phyloP scores from a whole-genome alignment of 2,888 invertebrate genomes.

The Chalcis sispes region DNA sequence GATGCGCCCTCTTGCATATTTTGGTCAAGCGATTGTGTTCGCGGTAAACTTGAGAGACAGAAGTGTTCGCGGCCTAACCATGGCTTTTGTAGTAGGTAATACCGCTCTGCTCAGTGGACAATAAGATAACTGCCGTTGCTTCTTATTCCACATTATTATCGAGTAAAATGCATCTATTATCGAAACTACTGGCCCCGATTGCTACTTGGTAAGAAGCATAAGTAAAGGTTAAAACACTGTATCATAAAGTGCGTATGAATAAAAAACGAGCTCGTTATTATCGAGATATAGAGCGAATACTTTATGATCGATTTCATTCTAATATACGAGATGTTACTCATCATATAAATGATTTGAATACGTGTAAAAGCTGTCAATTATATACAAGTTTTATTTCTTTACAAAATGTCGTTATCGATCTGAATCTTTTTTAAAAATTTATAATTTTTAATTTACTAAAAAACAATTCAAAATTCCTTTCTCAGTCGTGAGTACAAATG shows the following conservation, averaged over 20 bases:
- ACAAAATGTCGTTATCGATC: no score
- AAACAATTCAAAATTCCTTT: no score
- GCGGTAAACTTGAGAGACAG: neutral
- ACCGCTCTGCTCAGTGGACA: neutral
- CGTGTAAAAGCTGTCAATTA: no score
- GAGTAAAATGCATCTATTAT: neutral
- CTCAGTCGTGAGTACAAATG: no score
- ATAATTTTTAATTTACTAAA: no score
- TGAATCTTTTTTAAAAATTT: no score
- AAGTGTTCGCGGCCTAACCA: neutral
- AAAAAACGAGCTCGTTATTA: neutral
- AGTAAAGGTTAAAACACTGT: no score
- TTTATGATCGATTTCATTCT: no score
- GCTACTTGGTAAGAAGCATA: neutral
- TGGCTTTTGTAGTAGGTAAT: neutral
- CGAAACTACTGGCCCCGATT: neutral
- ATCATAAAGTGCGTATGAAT: no score
- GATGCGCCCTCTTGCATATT: slow-evolving; percentile 35
- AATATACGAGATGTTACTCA: no score
- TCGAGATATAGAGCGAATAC: neutral
- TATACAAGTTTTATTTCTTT: no score
- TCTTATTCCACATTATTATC: neutral
- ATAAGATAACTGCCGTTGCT: neutral
- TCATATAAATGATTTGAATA: no score
- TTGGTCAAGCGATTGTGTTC: slow-evolving; percentile 6